These are phyloP conservation scores for Sphaeridia pumilis DNA, from an alignment of 2,888 invertebrate genomes.

Conservation along the genomic window DNA sequence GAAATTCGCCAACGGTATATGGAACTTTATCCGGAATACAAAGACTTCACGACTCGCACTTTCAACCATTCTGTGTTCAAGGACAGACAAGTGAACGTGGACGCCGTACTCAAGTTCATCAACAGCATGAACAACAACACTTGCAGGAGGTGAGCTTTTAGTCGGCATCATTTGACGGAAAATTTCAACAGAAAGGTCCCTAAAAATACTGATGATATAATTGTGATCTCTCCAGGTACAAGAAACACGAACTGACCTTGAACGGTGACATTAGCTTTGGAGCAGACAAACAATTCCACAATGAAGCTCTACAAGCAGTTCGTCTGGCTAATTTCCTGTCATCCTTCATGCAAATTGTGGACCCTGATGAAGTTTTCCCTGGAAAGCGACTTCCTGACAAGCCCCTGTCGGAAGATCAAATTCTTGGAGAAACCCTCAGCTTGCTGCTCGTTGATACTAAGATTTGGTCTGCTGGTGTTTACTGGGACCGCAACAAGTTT, in stretches of 20 bases:
- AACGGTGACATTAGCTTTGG: constrained; percentile 81
- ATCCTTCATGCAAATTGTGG: constrained; percentile 82
- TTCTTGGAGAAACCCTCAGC: constrained; percentile 88
- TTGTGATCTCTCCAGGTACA: too few species aligned
- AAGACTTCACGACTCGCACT: constrained; percentile 44
- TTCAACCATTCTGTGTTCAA: constrained; percentile 13
- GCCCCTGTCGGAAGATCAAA: constrained; percentile 84
- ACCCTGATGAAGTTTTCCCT: constrained; percentile 78
- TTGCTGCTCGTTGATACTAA: constrained; percentile 81
- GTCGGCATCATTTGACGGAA: too few species aligned
- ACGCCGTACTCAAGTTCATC: constrained; percentile 65
- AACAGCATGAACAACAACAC: constrained; percentile 53
- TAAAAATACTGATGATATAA: too few species aligned
- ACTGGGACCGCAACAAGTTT: constrained; percentile 90
- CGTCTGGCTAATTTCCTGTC: constrained; percentile 91
- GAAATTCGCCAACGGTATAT: constrained; percentile 60
- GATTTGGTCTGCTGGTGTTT: constrained; percentile 82
- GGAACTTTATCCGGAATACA: constrained; percentile 62
- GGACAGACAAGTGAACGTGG: constrained; percentile 51
- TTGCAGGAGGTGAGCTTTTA: constrained; percentile 43
- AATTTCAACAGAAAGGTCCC: too few species aligned
- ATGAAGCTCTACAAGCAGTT: constrained; percentile 94
- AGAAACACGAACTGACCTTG: constrained; percentile 59
- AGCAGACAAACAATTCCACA: constrained; percentile 76
- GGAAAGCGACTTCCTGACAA: constrained; percentile 80